Evolutionary conservation across 1,140 invertebrate genomes (phyloP).

Genomic region (Nebria ingens): DNA sequence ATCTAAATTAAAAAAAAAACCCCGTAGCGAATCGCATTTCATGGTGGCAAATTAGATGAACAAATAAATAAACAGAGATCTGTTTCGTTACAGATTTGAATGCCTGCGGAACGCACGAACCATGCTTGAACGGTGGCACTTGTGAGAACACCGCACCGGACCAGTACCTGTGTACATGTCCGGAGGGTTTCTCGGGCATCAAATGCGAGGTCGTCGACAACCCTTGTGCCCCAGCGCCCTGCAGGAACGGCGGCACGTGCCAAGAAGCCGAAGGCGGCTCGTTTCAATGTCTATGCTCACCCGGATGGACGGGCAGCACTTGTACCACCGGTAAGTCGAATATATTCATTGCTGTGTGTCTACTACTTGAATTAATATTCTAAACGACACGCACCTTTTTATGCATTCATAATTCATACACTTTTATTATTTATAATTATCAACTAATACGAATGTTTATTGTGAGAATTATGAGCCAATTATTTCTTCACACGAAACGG

Average conservation of each 20-base stretch:
- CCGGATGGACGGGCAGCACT: slow-evolving; percentile 73
- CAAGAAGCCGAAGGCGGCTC: slow-evolving; percentile 37
- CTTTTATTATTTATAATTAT: too few species aligned
- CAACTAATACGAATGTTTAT: too few species aligned
- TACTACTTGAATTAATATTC: too few species aligned
- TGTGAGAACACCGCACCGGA: slow-evolving; percentile 92
- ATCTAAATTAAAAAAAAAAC: too few species aligned
- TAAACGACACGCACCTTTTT: too few species aligned
- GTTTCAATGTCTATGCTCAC: slow-evolving; percentile 70
- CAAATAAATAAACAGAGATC: too few species aligned
- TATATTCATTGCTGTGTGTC: too few species aligned
- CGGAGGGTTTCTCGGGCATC: slow-evolving; percentile 79
- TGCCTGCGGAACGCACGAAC: slow-evolving; percentile 94
- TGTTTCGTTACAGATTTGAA: slow-evolving; percentile 68
- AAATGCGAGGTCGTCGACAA: slow-evolving; percentile 88
- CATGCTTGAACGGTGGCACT: slow-evolving; percentile 89
- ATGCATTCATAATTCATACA: too few species aligned
- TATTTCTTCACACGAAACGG: too few species aligned
- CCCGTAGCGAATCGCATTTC: too few species aligned
- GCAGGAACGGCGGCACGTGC: slow-evolving; percentile 77
- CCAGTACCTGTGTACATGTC: slow-evolving; percentile 83
- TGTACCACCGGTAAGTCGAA: slow-evolving; percentile 56
- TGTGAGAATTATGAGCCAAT: too few species aligned
- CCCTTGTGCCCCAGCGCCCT: slow-evolving; percentile 81
- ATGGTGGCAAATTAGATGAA: too few species aligned